Evolutionary conservation across 2,888 invertebrate genomes (phyloP), one percentile per base, ranked within the genome.

Genomic region (Carpatolechia fugitivella): DNA sequence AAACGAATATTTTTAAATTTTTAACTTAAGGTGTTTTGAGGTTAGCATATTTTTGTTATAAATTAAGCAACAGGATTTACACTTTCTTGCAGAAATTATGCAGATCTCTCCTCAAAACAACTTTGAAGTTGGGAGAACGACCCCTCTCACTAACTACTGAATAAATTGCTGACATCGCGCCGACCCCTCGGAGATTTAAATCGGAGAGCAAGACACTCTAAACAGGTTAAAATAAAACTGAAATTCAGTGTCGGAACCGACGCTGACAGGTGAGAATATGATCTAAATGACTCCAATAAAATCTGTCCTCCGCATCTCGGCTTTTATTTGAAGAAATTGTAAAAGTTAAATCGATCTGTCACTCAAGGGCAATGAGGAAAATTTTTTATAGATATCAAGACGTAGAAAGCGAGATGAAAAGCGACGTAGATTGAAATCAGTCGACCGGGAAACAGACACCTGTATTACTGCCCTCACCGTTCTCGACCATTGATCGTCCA

Each of bases 341-440:
- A 55, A 58, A 66, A 67, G 67, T 78, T 78, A 69, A 77, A 78
- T 78, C 73, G 70, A 72, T 68, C 73, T 75, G 77, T 72, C 78
- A 72, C 62, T 74, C 73, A 68, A 68, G 59, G 59, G 52, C 57
- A 60, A 49, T 48, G 53, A 31, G 52, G 47, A 51, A 55, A 57
- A 56, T 59, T 24, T 59, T 59, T 55, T 59, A 49, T 35, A 57
- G 46, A 47, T 59, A 64, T 56, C 57, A 57, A 55, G 56, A 13
- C 13, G 33, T 46, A 41, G 38, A 52, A 50, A 29, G 29, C 54
- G 54, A 40, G 56, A 51, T 50, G 52, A 57, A 60, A 48, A 54
- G 4, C 33, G 29, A 16, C 29, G 13, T 50, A 36, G 20, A 53
- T 47, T 56, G 35, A 53, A 44, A 33, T 36, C 18, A 44, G 40